Percentiles rank a stretch among this genome's conserved stretches.
Conservation (phyloP, 2,888 invertebrate species). For the Plebejus anna region DNA sequence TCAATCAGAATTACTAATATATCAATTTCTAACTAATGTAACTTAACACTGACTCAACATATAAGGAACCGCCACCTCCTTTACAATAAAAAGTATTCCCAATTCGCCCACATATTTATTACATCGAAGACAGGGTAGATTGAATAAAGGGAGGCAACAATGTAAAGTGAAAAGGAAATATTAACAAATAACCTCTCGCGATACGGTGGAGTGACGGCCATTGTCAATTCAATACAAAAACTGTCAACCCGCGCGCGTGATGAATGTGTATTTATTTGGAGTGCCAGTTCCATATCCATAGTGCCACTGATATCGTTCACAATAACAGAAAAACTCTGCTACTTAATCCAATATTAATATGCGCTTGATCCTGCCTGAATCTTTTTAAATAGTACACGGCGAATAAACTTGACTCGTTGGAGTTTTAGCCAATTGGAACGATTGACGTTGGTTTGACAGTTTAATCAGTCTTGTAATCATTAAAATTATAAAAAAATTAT, state of each 20-base stretch:
- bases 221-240: constrained; percentile 29
- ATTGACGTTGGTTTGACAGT: no score
- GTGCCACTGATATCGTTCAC: constrained; percentile 28
- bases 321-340: background rate
- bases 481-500: no score
- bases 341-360: no score
- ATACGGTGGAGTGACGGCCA: constrained; percentile 13
- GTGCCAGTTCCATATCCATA: constrained; percentile 8
- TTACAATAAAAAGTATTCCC: background rate
- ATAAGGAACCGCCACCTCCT: background rate
- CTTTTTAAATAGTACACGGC: no score
- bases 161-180: constrained; percentile 22
- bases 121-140: constrained; percentile 2
- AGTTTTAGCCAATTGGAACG: no score
- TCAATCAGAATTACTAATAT: background rate
- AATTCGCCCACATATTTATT: constrained; percentile 14
- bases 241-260: constrained; percentile 22
- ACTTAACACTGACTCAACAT: background rate
- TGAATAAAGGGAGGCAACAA: constrained; percentile 3
- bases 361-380: no score
- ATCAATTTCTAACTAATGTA: background rate
- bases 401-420: no score
- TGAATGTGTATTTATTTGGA: constrained; percentile 24
- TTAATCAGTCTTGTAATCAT: no score
- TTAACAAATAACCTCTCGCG: constrained; percentile 20